Evolutionary conservation across 2,888 invertebrate genomes (phyloP).

Genomic region (Alloplasta piceator): DNA sequence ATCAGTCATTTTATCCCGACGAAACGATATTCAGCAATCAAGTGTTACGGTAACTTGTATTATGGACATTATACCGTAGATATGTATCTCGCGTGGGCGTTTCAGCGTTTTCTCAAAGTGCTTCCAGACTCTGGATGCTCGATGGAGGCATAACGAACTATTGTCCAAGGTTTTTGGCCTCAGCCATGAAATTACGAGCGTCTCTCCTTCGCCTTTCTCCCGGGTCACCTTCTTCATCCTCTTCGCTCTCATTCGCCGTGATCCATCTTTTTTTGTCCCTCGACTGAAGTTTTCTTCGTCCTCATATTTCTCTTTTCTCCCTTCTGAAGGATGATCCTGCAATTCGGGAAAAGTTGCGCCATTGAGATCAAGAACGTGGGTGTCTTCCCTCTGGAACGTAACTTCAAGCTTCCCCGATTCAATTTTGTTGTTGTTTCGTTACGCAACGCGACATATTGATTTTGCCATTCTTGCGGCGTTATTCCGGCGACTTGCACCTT

Average conservation of each 20-base stretch:
- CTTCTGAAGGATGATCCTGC: slow-evolving; percentile 4
- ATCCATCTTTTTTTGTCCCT: slow-evolving; percentile 47
- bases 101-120: background rate
- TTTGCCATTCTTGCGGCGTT: background rate
- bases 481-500: too few species aligned
- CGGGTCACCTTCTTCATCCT: background rate
- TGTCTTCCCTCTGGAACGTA: slow-evolving; percentile 9
- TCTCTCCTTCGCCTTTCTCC: slow-evolving; percentile 12
- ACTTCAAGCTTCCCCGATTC: background rate
- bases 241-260: slow-evolving; percentile 62
- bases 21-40: slow-evolving; percentile 42
- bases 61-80: background rate
- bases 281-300: slow-evolving; percentile 9
- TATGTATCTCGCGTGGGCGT: slow-evolving; percentile 2
- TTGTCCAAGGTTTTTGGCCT: slow-evolving; percentile 60
- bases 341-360: slow-evolving; percentile 23
- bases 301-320: slow-evolving; percentile 19
- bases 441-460: background rate
- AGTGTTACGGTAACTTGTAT: slow-evolving; percentile 10
- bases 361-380: slow-evolving; percentile 33
- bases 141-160: slow-evolving; percentile 66
- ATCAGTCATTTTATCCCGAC: slow-evolving; percentile 33
- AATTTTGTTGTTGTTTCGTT: background rate
- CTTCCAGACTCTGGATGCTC: background rate
- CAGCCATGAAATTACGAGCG: background rate